phyloP scores from a whole-genome alignment of 1,140 invertebrate genomes.

The Pinna nobilis region DNA sequence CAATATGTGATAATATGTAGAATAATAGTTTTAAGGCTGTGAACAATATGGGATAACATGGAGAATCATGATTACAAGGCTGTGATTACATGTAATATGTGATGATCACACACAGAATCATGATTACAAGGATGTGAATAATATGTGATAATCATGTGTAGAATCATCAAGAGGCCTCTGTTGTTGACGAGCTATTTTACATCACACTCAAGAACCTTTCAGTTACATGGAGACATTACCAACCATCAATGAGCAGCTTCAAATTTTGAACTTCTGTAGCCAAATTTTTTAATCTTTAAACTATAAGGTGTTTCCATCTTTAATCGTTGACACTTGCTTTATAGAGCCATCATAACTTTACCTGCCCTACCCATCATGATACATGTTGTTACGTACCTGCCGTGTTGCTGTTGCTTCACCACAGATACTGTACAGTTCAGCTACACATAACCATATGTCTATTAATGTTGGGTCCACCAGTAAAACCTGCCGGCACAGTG shows the following conservation, averaged over 20 bases:
- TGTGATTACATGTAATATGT: too few relatives aligned
- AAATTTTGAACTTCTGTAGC: neutral
- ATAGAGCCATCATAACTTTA: neutral
- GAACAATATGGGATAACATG: too few relatives aligned
- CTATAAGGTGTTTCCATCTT: neutral
- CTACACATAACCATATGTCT: conserved; percentile 55
- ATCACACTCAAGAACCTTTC: neutral
- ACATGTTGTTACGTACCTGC: conserved; percentile 40
- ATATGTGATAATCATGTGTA: too few relatives aligned
- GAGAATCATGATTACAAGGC: too few relatives aligned
- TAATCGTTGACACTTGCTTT: neutral
- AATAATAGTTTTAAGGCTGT: too few relatives aligned
- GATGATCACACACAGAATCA: too few relatives aligned
- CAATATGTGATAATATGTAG: too few relatives aligned
- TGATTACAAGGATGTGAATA: too few relatives aligned
- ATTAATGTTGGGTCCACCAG: conserved; percentile 32
- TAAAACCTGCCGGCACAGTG: conserved; percentile 31
- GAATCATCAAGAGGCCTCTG: too few relatives aligned
- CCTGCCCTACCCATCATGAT: neutral
- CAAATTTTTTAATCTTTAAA: neutral
- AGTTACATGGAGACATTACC: neutral
- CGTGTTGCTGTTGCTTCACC: conserved; percentile 39
- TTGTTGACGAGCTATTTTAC: too few relatives aligned
- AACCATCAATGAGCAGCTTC: neutral
- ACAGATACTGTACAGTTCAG: conserved; percentile 45